Percentiles rank a stretch among this genome's conserved stretches.
These are phyloP conservation scores for Epizoanthus scotinus DNA, from an alignment of 92 coral and sea anemone genomes.

Conservation along the genomic window DNA sequence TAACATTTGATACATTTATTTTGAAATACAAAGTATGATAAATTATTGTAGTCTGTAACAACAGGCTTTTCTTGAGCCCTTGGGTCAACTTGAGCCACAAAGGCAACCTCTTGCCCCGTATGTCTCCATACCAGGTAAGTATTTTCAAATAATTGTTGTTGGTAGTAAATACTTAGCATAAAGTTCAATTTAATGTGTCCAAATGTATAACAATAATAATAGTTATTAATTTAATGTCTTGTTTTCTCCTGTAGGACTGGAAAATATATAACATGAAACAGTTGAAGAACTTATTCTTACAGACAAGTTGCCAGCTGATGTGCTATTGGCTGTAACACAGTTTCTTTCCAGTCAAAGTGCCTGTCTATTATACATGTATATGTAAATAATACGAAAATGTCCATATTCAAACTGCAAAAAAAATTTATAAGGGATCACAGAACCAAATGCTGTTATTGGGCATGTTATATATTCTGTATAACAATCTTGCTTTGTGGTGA, in stretches of 20 bases:
- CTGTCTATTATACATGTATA: background rate
- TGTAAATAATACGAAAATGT: background rate
- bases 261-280: slow-evolving; percentile 3
- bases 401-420: background rate
- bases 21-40: too few relatives aligned
- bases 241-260: background rate
- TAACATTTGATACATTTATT: too few relatives aligned
- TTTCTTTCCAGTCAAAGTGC: background rate
- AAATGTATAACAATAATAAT: background rate
- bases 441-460: too few relatives aligned
- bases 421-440: background rate
- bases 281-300: background rate
- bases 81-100: too few relatives aligned
- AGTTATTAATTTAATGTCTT: background rate
- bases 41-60: too few relatives aligned
- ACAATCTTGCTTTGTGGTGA: too few relatives aligned
- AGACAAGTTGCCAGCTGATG: background rate
- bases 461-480: too few relatives aligned
- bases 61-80: too few relatives aligned
- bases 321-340: background rate
- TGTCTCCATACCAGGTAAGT: too few relatives aligned
- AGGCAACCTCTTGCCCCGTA: too few relatives aligned
- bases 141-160: background rate
- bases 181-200: background rate
- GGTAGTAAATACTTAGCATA: background rate